Base-by-base conservation (phyloP, 2,888 invertebrate genomes). In the Caenorhabditis panamensis region DNA sequence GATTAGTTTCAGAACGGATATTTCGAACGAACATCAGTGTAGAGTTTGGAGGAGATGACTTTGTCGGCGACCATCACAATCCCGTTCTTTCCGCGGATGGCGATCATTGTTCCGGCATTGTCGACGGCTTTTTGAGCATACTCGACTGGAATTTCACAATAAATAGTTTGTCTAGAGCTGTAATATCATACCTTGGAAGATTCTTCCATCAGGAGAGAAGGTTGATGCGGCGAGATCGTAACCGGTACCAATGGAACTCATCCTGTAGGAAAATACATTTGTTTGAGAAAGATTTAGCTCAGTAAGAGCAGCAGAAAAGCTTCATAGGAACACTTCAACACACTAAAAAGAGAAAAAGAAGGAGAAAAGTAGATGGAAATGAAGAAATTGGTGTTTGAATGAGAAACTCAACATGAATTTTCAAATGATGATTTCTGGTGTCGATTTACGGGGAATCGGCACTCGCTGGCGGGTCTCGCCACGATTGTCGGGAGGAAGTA, bases 171-270 rank as follows among this genome's bases (percentile, higher is more conserved):
- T n/a, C n/a, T n/a, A n/a, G n/a, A n/a, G n/a, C n/a, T n/a, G n/a
- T n/a, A n/a, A n/a, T n/a, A n/a, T n/a, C 67, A 26, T 51, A 87
- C 88, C 96, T 94, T 99, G 99, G 92, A 99, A 99, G 41, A 99
- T 98, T 88, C 98, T 93, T 11, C 99, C 99, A 92, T 99, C 99
- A 2, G 99, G 99, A 1, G 98, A 99, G 93, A 99, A 99, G 93
- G 99, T 99, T 51, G 99, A 97, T n/a, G 99, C 99, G 79, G 98
- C 98, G 89, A 99, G 93, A 94, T 99, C 99, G 92, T 99, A 99
- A 87, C 96, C 96, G 84, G 96, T 96, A 87, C 96, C 96, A 91
- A 96, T 96, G 28, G 96, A 96, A 94, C 96, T 96, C 96, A 96
- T 96, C 44, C 51, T 82, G 62, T 11, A 78, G 61, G 51, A 3